phyloP scores from a whole-genome alignment of 2,888 invertebrate genomes.

The Nebria brevicollis region DNA sequence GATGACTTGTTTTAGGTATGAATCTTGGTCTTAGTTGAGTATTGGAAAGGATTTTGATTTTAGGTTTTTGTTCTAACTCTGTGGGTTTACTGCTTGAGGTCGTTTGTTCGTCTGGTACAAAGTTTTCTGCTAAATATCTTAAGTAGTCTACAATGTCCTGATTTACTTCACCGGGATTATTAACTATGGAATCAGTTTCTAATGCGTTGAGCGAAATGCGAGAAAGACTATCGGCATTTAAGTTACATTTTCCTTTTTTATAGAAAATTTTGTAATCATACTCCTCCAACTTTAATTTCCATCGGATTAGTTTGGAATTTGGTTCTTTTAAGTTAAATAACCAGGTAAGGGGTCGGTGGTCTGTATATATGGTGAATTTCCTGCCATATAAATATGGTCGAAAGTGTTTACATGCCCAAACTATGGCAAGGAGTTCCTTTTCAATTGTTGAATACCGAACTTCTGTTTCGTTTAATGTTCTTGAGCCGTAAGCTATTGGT shows the following conservation, averaged over 20 bases:
- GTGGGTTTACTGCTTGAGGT: no score
- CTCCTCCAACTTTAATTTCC: conserved; percentile 55
- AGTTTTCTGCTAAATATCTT: no score
- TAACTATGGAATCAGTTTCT: no score
- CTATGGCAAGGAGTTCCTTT: conserved; percentile 52
- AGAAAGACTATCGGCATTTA: not conserved
- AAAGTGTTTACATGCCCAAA: conserved; percentile 51
- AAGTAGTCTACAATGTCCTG: no score
- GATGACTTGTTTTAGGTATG: no score
- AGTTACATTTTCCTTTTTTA: conserved; percentile 37
- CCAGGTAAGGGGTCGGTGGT: conserved; percentile 57
- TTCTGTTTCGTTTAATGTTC: conserved; percentile 49
- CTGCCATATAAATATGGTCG: conserved; percentile 51
- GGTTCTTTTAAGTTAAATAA: conserved; percentile 57
- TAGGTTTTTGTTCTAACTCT: no score
- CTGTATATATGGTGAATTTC: conserved; percentile 57
- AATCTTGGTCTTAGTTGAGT: no score
- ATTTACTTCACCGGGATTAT: no score
- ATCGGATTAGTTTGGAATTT: conserved; percentile 55
- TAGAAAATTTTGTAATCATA: conserved; percentile 49
- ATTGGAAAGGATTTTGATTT: no score
- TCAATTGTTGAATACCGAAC: conserved; percentile 49
- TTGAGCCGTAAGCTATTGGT: conserved; percentile 48
- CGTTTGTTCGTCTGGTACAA: no score
- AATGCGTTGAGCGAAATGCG: no score